Percentiles rank a stretch among this genome's conserved stretches.
Conservation (phyloP, 2,113 vertebrate genomes). For the Tauraco erythrolophus region DNA sequence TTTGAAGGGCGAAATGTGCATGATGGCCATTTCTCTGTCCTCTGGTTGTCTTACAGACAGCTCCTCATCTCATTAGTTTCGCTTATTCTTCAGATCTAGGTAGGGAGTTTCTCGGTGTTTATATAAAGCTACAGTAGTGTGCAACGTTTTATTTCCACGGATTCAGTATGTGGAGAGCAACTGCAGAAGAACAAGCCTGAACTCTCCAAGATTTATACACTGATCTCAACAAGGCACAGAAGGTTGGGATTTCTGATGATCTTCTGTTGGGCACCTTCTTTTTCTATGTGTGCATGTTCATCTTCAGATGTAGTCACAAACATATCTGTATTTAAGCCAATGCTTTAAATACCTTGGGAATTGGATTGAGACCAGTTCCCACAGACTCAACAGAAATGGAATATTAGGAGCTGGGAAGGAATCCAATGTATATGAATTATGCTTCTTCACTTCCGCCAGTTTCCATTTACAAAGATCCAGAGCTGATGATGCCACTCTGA, state of each 20-base stretch:
- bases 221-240: background rate
- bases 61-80: background rate
- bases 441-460: background rate
- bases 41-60: background rate
- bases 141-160: accelerated
- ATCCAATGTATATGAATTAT: background rate
- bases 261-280: background rate
- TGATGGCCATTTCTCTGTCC: background rate
- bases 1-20: background rate
- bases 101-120: background rate
- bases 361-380: background rate
- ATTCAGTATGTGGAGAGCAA: background rate
- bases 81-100: background rate
- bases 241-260: background rate
- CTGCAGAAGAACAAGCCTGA: background rate
- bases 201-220: background rate
- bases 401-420: constrained; percentile 21
- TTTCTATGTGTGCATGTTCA: background rate
- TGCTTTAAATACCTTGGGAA: constrained; percentile 9
- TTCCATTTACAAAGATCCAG: constrained; percentile 16
- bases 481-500: background rate
- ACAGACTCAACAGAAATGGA: background rate
- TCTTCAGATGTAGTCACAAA: background rate
- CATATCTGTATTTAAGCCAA: background rate
- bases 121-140: background rate